These are phyloP conservation scores for Ornithorhynchus anatinus DNA, from an alignment of 2,113 vertebrate species.

Conservation along the genomic window DNA sequence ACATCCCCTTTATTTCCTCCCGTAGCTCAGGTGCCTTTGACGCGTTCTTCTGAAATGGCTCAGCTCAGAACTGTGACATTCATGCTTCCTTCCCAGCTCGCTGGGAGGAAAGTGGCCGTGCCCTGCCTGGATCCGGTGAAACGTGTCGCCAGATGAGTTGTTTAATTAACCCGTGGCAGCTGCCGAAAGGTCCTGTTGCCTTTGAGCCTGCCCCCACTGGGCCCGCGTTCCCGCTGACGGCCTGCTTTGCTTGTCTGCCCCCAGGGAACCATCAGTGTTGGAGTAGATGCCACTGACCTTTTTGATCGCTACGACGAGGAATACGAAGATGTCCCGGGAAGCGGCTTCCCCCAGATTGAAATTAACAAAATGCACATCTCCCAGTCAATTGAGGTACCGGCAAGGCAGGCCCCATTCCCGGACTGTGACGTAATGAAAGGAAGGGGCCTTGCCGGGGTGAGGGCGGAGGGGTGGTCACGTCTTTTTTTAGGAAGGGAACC, in stretches of 20 bases:
- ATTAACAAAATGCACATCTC: constrained; percentile 99
- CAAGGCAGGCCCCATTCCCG: no score
- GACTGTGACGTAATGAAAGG: no score
- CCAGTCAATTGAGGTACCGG: constrained; percentile 98
- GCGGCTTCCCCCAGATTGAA: constrained; percentile 89
- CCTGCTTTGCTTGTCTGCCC: constrained; percentile 16
- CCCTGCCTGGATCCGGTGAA: neutral
- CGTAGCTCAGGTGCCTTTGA: neutral
- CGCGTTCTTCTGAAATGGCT: fast-evolving
- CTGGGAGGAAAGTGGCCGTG: no score
- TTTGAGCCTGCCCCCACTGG: fast-evolving
- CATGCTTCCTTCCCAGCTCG: neutral
- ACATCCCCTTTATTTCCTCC: fast-evolving
- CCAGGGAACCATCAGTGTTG: constrained; percentile 95
- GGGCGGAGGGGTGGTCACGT: neutral
- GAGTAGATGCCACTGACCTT: constrained; percentile 95
- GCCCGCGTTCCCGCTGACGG: neutral
- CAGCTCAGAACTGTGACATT: neutral
- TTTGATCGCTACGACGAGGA: constrained; percentile 97
- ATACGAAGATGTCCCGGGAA: constrained; percentile 83
- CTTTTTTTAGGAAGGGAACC: no score
- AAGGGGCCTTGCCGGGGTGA: fast-evolving
- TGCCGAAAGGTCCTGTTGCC: fast-evolving
- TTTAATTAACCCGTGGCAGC: fast-evolving
- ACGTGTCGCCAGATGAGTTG: neutral